These are phyloP conservation scores for Dynastes tityus DNA, from an alignment of 2,888 invertebrate genomes.

Conservation along the genomic window DNA sequence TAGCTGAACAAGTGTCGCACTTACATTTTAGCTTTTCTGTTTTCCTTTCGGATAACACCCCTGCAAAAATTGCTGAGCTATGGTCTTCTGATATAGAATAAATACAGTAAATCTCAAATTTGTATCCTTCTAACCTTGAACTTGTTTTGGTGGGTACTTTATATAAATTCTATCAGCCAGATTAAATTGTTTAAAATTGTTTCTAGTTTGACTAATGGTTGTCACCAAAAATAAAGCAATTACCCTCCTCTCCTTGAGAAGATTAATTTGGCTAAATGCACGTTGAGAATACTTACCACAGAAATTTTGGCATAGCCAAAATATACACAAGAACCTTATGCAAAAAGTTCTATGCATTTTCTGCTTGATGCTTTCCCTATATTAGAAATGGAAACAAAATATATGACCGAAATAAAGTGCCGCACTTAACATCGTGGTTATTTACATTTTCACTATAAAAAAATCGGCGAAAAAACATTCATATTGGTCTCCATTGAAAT, in stretches of 20 bases:
- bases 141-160: slow-evolving; percentile 50
- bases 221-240: slow-evolving; percentile 22
- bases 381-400: slow-evolving; percentile 41
- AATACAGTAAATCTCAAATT: slow-evolving; percentile 19
- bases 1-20: slow-evolving; percentile 84
- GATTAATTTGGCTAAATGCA: slow-evolving; percentile 27
- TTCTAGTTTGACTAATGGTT: slow-evolving; percentile 21
- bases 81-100: not conserved
- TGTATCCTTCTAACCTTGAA: slow-evolving; percentile 50
- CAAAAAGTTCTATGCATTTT: slow-evolving; percentile 64
- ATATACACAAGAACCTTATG: slow-evolving; percentile 63
- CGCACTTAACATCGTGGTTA: slow-evolving; percentile 56
- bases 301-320: slow-evolving; percentile 65
- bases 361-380: slow-evolving; percentile 42
- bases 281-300: slow-evolving; percentile 59
- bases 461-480: slow-evolving; percentile 63
- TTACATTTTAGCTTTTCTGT: slow-evolving; percentile 80
- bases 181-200: slow-evolving; percentile 31
- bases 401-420: slow-evolving; percentile 43
- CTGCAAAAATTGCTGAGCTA: slow-evolving; percentile 70
- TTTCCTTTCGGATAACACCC: slow-evolving; percentile 60
- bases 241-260: not conserved
- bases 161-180: slow-evolving; percentile 39
- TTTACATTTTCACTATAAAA: slow-evolving; percentile 60
- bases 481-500: slow-evolving; percentile 50